These are phyloP conservation scores for Anguilla rostrata DNA, from an alignment of 2,113 vertebrate genomes.

Conservation along the genomic window DNA sequence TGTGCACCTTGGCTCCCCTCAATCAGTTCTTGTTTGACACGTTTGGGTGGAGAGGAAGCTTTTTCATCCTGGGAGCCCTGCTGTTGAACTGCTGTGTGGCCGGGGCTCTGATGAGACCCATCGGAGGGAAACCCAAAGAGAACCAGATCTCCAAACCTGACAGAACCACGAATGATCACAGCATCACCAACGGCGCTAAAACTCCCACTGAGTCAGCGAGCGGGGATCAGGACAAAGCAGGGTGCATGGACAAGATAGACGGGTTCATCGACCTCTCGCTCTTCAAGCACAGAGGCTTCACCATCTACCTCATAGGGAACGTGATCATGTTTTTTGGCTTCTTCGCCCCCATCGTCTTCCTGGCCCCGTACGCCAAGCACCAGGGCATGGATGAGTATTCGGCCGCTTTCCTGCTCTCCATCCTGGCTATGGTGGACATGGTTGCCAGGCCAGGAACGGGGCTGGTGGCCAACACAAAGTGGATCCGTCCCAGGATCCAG, in stretches of 20 bases:
- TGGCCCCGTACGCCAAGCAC: constrained; percentile 73
- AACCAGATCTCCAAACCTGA: neutral
- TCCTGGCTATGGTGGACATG: constrained; percentile 76
- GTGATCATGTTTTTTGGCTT: constrained; percentile 77
- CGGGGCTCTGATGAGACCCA: constrained; percentile 78
- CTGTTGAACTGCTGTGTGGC: constrained; percentile 79
- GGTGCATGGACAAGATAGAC: constrained; percentile 57
- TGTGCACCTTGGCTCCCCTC: constrained; percentile 72
- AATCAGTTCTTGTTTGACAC: constrained; percentile 73
- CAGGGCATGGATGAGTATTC: constrained; percentile 72
- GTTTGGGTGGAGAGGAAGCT: constrained; percentile 80
- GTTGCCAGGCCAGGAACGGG: constrained; percentile 70
- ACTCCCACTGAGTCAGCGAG: neutral
- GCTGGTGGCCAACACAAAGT: constrained; percentile 72
- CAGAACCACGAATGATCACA: constrained; percentile 24
- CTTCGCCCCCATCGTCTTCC: constrained; percentile 79
- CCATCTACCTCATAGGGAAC: constrained; percentile 78
- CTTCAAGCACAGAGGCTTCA: constrained; percentile 77
- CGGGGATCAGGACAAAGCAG: neutral
- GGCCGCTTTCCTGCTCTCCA: constrained; percentile 73
- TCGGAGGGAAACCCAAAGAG: constrained; percentile 36
- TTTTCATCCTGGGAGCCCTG: constrained; percentile 77
- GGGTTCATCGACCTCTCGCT: constrained; percentile 73
- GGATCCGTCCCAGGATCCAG: constrained; percentile 72
- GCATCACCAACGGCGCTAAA: constrained; percentile 17